phyloP scores from a whole-genome alignment of 2,888 invertebrate species.

The Polyommatus iphigenia region DNA sequence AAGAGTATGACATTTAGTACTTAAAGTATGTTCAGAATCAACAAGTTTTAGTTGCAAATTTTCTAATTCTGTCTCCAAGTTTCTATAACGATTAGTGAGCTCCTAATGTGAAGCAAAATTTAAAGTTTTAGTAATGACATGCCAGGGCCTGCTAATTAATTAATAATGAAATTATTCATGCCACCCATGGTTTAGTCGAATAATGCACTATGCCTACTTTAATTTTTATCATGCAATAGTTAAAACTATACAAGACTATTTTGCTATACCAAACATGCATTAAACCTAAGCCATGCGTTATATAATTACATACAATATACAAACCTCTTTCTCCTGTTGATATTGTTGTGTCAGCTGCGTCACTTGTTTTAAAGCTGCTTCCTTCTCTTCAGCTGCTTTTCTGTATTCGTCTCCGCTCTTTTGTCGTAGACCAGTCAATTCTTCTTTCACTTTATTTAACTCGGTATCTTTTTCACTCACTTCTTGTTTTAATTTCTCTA shows the following conservation, averaged over 20 bases:
- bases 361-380: constrained; percentile 60
- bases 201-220: neutral
- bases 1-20: constrained; percentile 48
- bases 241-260: neutral
- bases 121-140: neutral
- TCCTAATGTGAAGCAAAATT: constrained; percentile 53
- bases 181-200: neutral
- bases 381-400: constrained; percentile 63
- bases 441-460: constrained; percentile 61
- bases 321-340: constrained; percentile 70
- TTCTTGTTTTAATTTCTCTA: constrained; percentile 59
- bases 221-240: neutral
- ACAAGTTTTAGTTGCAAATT: constrained; percentile 52
- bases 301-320: constrained; percentile 41
- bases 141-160: neutral
- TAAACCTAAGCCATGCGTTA: neutral
- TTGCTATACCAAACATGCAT: neutral
- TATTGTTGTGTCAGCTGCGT: constrained; percentile 58
- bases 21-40: constrained; percentile 48
- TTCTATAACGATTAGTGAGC: constrained; percentile 50
- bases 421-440: constrained; percentile 59
- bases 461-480: constrained; percentile 62
- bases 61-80: constrained; percentile 57
- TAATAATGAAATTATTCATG: neutral
- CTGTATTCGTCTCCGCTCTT: constrained; percentile 68